Evolutionary conservation across 2,797 vertebrate genomes (phyloP).

Genomic region (Thunnus albacares): DNA sequence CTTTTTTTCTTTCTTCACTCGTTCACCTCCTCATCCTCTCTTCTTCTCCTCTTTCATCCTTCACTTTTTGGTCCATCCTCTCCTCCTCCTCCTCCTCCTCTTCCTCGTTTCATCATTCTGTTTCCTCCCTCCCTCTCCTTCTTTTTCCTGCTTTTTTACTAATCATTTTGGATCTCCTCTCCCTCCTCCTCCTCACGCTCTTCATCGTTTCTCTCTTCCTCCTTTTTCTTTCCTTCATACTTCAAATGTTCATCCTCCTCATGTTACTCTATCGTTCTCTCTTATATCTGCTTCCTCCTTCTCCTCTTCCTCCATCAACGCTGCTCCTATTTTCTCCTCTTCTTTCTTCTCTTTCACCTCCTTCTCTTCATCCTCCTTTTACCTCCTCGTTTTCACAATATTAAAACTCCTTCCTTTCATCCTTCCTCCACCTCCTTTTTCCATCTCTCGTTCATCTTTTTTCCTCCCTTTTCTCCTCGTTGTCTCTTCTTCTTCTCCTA

Average conservation of each 20-base stretch:
- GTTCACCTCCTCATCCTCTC: conserved; percentile 2
- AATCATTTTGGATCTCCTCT: background rate
- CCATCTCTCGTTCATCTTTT: background rate
- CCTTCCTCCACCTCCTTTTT: no score
- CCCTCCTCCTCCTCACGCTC: no score
- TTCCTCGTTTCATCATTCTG: background rate
- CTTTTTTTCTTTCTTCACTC: conserved; percentile 56
- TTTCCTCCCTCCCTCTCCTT: background rate
- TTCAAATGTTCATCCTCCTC: background rate
- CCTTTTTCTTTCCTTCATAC: background rate
- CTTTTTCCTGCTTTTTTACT: background rate
- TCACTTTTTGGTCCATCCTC: background rate
- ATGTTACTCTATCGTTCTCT: background rate
- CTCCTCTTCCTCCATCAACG: no score
- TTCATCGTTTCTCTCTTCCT: background rate
- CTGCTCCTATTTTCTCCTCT: background rate
- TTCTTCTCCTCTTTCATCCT: rapidly evolving
- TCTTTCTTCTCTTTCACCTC: background rate
- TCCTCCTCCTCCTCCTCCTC: background rate
- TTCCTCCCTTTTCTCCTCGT: background rate
- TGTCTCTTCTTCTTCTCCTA: background rate
- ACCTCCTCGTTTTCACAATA: no score
- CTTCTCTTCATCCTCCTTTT: background rate
- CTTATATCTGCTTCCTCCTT: background rate
- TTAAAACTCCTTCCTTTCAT: background rate